Evolutionary conservation across 2,888 invertebrate species (phyloP).

Genomic region (Acrobasis consociella): DNA sequence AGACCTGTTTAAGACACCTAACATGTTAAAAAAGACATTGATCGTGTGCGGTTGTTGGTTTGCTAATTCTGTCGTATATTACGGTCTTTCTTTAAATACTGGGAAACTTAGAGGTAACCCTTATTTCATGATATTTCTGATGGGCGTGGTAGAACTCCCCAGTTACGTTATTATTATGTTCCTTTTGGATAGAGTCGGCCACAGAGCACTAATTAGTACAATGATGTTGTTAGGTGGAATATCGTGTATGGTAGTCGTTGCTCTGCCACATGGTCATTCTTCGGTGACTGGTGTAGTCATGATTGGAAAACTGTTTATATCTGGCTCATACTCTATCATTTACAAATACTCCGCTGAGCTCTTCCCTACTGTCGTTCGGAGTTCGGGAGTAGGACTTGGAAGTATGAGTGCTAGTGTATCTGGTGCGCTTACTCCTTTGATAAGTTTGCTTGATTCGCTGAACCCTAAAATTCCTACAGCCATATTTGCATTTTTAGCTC

Average conservation of each 20-base stretch:
- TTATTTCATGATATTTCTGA: conserved; percentile 89
- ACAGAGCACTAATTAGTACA: conserved; percentile 88
- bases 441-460: conserved; percentile 89
- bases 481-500: conserved; percentile 88
- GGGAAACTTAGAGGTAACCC: conserved; percentile 92
- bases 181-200: conserved; percentile 89
- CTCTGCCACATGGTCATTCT: conserved; percentile 85
- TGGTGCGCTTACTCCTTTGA: conserved; percentile 90
- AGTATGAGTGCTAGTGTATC: conserved; percentile 93
- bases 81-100: conserved; percentile 91
- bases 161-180: conserved; percentile 89
- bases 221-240: conserved; percentile 91
- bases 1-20: conserved; percentile 91
- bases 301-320: conserved; percentile 91
- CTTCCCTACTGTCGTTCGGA: conserved; percentile 92
- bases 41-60: conserved; percentile 94
- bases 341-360: conserved; percentile 94
- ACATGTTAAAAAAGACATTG: conserved; percentile 88
- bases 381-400: conserved; percentile 92
- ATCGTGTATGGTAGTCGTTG: conserved; percentile 89
- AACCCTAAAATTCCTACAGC: conserved; percentile 90
- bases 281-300: conserved; percentile 86
- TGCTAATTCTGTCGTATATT: conserved; percentile 92
- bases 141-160: conserved; percentile 91
- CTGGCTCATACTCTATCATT: conserved; percentile 92